phyloP scores from a whole-genome alignment of 2,888 invertebrate species.

The Scaptomyza reducta region DNA sequence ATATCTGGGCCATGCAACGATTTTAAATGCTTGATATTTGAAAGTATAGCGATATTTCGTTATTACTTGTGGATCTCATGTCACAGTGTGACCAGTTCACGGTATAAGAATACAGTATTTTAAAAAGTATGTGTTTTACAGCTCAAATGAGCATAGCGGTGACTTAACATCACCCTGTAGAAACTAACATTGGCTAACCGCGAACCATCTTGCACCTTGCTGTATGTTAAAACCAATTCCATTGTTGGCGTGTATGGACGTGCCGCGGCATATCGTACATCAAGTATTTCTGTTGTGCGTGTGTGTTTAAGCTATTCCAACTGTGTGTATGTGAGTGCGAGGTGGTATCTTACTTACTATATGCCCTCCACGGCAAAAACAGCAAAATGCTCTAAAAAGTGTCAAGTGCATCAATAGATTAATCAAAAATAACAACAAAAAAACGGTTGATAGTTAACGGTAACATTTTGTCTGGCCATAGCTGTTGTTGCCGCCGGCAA shows the following conservation, averaged over 20 bases:
- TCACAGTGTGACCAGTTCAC: slow-evolving; percentile 18
- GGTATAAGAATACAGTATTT: neutral
- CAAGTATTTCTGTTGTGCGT: slow-evolving; percentile 29
- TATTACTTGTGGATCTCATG: slow-evolving; percentile 1
- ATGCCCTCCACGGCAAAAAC: slow-evolving; percentile 9
- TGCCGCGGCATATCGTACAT: slow-evolving; percentile 31
- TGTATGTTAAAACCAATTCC: slow-evolving; percentile 24
- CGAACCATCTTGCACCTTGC: slow-evolving; percentile 1
- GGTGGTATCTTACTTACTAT: slow-evolving; percentile 25
- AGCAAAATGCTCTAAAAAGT: slow-evolving; percentile 31
- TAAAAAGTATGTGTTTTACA: slow-evolving; percentile 11
- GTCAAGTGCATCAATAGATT: slow-evolving; percentile 25
- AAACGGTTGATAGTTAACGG: slow-evolving; percentile 8
- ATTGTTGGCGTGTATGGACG: slow-evolving; percentile 49
- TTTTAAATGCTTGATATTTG: neutral
- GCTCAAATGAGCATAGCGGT: slow-evolving; percentile 24
- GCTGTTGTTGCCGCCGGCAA: slow-evolving; percentile 29
- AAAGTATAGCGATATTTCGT: slow-evolving; percentile 1
- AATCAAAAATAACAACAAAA: slow-evolving; percentile 9
- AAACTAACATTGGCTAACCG: slow-evolving; percentile 10
- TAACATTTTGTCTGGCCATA: slow-evolving; percentile 13
- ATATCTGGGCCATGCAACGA: too few relatives aligned
- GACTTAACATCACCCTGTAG: neutral
- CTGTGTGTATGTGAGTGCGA: slow-evolving; percentile 8
- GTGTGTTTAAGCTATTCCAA: slow-evolving; percentile 27